Base-by-base conservation (phyloP, 2,113 vertebrate genomes). In the Percina caprodes region DNA sequence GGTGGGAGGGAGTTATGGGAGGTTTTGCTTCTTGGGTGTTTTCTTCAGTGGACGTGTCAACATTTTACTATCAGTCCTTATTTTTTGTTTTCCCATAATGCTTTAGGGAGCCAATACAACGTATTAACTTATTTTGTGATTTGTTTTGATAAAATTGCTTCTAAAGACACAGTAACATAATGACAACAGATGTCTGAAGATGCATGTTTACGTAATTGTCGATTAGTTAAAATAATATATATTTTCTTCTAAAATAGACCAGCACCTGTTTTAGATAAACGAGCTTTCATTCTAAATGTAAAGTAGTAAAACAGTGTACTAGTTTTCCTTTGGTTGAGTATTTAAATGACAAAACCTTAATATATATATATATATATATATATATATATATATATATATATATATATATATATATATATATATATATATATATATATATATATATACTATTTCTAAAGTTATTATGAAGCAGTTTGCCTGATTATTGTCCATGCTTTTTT, bases 1-100 rank as follows among this genome's bases (percentile, higher is more conserved):
- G 76, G n/a, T n/a, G n/a, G n/a, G 78, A 81, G 82, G 74, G 74
- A 86, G 83, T 74, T 73, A 81, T 80, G 79, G 67, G 69, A 74
- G 56, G 3, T 76, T 82, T 80, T 65, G 77, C 66, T 79, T 82
- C 58, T 79, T 51, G 48, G 35, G 51, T 75, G 51, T 75, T 70
- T 85, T 71, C 46, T 69, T 69, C 30, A 77, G 30, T 77, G 67
- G 59, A 67, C 52, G 58, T 82, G 71, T 69, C 77, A 79, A 74
- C 61, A 69, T 84, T 86, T 89, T 67, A 83, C 54, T 73, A 72
- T 59, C 33, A 69, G 26, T 35, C 10, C 58, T 73, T 33, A 19
- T 35, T 35, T 77, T 48, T 15, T 26, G 4, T 61, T 58, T 75
- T 63, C 7, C 24, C 60, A 51, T 30, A 48, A 46, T 8, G 24